phyloP scores from a whole-genome alignment of 1,140 invertebrate genomes.

The Helicoverpa armigera region DNA sequence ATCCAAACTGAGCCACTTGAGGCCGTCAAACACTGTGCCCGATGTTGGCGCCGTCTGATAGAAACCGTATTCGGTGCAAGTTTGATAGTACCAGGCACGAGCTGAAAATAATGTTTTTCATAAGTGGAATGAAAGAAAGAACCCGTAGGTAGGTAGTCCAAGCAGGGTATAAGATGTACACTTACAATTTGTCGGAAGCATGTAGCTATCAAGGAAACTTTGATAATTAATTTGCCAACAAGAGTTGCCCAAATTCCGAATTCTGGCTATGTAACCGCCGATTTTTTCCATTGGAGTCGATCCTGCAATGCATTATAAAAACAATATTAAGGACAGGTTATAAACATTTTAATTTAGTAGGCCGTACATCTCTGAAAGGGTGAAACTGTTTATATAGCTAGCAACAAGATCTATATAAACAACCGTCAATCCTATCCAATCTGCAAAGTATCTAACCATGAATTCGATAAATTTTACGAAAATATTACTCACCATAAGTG shows the following conservation, averaged over 20 bases:
- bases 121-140: no score
- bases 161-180: neutral
- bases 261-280: slow-evolving; percentile 67
- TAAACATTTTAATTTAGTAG: no score
- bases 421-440: no score
- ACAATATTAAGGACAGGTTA: no score
- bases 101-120: slow-evolving; percentile 72
- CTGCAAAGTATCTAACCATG: no score
- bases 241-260: slow-evolving; percentile 29
- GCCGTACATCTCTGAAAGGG: no score
- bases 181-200: slow-evolving; percentile 1
- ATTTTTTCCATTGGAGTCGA: slow-evolving; percentile 78
- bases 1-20: slow-evolving; percentile 85
- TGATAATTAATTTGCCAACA: slow-evolving; percentile 69
- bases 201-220: slow-evolving; percentile 52
- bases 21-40: slow-evolving; percentile 89
- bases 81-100: slow-evolving; percentile 93
- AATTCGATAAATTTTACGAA: neutral
- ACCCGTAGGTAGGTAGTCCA: no score
- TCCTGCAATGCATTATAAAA: slow-evolving; percentile 57
- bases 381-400: no score
- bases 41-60: slow-evolving; percentile 90
- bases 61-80: slow-evolving; percentile 94
- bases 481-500: slow-evolving; percentile 62
- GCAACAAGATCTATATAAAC: no score